Conservation (phyloP, 2,797 vertebrate species). For the Myotis planiceps region DNA sequence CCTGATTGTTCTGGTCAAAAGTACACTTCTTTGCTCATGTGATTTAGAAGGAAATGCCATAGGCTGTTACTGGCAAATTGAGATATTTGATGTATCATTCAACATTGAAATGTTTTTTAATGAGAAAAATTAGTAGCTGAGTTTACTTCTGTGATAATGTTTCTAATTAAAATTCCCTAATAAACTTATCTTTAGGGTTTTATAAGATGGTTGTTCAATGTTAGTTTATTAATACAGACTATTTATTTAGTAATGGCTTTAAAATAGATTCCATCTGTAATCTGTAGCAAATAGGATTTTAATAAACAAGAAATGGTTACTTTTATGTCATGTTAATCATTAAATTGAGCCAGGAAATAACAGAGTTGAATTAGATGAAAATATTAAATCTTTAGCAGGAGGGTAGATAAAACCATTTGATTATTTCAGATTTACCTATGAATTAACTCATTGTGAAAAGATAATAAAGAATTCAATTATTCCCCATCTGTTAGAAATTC, state of each 20-base stretch:
- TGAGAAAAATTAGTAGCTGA: neutral
- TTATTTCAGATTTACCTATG: constrained; percentile 78
- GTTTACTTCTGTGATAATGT: constrained; percentile 25
- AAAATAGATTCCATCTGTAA: constrained; percentile 44
- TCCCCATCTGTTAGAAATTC: constrained; percentile 82
- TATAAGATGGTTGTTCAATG: constrained; percentile 20
- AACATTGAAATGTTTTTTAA: constrained; percentile 17
- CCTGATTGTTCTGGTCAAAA: neutral
- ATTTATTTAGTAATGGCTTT: constrained; percentile 55
- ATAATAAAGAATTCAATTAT: constrained; percentile 85
- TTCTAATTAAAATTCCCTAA: constrained; percentile 56
- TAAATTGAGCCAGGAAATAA: constrained; percentile 77
- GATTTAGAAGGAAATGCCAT: neutral
- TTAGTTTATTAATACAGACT: constrained; percentile 53
- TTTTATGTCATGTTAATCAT: constrained; percentile 75
- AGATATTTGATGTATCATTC: constrained; percentile 9
- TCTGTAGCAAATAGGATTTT: constrained; percentile 60
- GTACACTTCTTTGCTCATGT: neutral
- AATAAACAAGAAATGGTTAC: constrained; percentile 70
- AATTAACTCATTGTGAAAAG: constrained; percentile 82
- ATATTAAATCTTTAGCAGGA: constrained; percentile 80
- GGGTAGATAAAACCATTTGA: constrained; percentile 77
- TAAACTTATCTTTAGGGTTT: constrained; percentile 30
- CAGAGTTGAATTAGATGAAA: constrained; percentile 75
- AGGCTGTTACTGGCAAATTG: neutral